phyloP scores from a whole-genome alignment of 2,113 vertebrate genomes.

The Rhinopomastus cyanomelas region DNA sequence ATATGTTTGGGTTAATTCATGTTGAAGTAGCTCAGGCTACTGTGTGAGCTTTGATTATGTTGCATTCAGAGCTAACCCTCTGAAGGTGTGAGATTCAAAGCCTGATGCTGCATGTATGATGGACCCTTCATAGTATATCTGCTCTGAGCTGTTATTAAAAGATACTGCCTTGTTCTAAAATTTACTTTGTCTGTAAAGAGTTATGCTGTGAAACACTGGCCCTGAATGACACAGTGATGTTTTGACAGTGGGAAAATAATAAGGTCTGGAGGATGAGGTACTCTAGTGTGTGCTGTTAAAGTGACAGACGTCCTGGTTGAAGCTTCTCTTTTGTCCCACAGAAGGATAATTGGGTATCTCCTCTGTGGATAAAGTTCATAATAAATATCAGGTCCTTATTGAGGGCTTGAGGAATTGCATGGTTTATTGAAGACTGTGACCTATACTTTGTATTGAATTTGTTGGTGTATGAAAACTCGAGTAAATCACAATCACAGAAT shows the following conservation, averaged over 20 bases:
- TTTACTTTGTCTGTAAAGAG: background rate
- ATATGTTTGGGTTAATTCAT: background rate
- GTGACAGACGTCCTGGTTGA: background rate
- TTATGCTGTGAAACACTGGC: background rate
- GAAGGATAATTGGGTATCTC: accelerated
- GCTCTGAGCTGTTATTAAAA: background rate
- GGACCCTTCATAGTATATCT: background rate
- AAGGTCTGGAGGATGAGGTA: background rate
- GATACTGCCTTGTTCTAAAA: too few species aligned
- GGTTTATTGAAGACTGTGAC: background rate
- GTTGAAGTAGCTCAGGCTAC: background rate
- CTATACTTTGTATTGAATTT: background rate
- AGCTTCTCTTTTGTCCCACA: background rate
- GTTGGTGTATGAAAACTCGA: background rate
- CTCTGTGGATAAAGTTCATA: background rate
- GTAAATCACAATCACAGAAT: too few species aligned
- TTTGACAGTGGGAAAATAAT: background rate
- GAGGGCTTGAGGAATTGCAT: background rate
- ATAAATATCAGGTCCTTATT: background rate
- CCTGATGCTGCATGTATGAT: background rate
- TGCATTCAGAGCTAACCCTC: background rate
- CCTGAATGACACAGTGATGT: background rate
- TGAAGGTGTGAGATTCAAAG: background rate
- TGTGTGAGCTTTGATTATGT: background rate
- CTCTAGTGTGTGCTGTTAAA: background rate